A percentile compares a stretch with the other conserved stretches of the same genome.
These are phyloP conservation scores for Leistus spinibarbis DNA, from an alignment of 2,888 invertebrate genomes.

Conservation along the genomic window DNA sequence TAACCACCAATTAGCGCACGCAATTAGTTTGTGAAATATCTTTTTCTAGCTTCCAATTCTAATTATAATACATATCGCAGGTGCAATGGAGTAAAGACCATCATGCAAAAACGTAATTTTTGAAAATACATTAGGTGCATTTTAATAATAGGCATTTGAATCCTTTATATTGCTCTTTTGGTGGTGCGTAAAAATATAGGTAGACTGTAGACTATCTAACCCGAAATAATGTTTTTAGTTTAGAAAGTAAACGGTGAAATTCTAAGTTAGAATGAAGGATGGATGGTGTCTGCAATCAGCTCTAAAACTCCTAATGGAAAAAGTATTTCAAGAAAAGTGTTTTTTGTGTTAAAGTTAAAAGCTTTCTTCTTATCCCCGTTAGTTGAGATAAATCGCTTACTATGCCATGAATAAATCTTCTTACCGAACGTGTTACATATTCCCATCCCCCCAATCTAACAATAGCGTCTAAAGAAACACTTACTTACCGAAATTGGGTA, in stretches of 20 bases:
- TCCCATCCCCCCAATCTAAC: neutral
- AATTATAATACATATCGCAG: too few relatives aligned
- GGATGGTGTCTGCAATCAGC: slow-evolving; percentile 7
- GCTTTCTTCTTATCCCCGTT: slow-evolving; percentile 5
- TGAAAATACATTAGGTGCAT: too few relatives aligned
- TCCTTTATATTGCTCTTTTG: too few relatives aligned
- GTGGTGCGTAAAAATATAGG: too few relatives aligned
- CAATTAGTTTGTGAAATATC: too few relatives aligned
- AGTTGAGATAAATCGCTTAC: slow-evolving; percentile 8
- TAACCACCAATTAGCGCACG: too few relatives aligned
- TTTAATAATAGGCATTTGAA: too few relatives aligned
- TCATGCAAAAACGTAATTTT: too few relatives aligned
- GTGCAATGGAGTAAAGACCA: too few relatives aligned
- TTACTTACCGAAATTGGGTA: neutral
- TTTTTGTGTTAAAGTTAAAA: slow-evolving; percentile 8
- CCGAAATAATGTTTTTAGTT: too few relatives aligned
- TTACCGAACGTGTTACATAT: neutral
- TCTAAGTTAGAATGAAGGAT: slow-evolving; percentile 1
- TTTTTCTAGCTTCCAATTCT: too few relatives aligned
- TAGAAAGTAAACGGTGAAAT: neutral
- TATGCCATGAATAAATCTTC: slow-evolving; percentile 5
- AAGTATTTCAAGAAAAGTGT: slow-evolving; percentile 11
- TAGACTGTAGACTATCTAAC: too few relatives aligned
- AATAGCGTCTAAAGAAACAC: neutral
- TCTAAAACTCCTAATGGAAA: slow-evolving; percentile 12